Percentiles rank a stretch among this genome's conserved stretches.
These are phyloP conservation scores for Odontomachus brunneus DNA, from an alignment of 1,140 invertebrate species.

Conservation along the genomic window DNA sequence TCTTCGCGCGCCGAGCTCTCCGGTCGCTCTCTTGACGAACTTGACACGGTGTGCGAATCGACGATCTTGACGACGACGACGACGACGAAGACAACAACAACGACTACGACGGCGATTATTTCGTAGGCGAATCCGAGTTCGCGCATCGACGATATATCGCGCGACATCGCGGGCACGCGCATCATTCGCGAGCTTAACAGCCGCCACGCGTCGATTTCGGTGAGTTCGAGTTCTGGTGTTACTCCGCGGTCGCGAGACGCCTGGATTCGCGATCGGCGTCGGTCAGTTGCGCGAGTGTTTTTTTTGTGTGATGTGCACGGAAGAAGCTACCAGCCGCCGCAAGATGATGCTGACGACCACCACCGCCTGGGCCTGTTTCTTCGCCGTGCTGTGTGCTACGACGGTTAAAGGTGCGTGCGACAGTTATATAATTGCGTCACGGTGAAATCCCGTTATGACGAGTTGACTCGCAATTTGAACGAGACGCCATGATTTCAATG, in stretches of 20 bases:
- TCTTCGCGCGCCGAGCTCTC: constrained; percentile 80
- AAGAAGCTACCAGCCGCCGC: constrained; percentile 40
- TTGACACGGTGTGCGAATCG: constrained; percentile 56
- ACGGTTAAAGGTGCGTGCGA: constrained; percentile 70
- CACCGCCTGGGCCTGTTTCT: constrained; percentile 68
- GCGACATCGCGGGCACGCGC: constrained; percentile 18
- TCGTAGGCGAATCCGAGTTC: too few relatives aligned
- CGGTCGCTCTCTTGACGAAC: constrained; percentile 72
- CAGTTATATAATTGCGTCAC: constrained; percentile 27
- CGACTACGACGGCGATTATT: too few relatives aligned
- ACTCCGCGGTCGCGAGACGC: not conserved
- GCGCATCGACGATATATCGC: too few relatives aligned
- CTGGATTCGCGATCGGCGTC: constrained; percentile 12
- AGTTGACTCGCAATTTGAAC: not conserved
- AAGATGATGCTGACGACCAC: constrained; percentile 62
- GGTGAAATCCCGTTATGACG: constrained; percentile 46
- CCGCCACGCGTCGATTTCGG: not conserved
- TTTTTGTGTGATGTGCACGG: constrained; percentile 70
- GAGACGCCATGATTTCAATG: not conserved
- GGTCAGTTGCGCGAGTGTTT: constrained; percentile 52
- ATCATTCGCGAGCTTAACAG: too few relatives aligned
- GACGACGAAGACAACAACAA: not conserved
- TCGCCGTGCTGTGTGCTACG: constrained; percentile 65
- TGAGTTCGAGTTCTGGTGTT: constrained; percentile 7
- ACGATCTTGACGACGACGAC: constrained; percentile 28